A percentile compares a stretch with the other conserved stretches of the same genome.
These are phyloP conservation scores for Luehdorfia chinensis DNA, from an alignment of 1,140 invertebrate species.

Conservation along the genomic window DNA sequence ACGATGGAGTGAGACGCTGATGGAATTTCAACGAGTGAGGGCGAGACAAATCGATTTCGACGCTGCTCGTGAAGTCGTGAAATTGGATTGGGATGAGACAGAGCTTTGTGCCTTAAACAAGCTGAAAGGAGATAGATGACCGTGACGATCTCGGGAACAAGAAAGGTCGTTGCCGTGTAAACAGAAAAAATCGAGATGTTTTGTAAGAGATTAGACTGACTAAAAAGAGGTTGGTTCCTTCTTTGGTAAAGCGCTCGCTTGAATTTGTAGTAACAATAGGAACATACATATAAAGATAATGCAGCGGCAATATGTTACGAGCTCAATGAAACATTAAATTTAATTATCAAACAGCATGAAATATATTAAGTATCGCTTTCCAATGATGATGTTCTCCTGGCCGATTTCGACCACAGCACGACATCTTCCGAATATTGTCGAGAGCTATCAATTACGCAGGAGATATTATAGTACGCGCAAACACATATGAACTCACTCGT, in stretches of 20 bases:
- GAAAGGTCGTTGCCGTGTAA: slow-evolving; percentile 51
- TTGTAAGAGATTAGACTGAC: slow-evolving; percentile 45
- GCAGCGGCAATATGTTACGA: too few relatives aligned
- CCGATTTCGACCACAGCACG: too few relatives aligned
- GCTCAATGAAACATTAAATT: too few relatives aligned
- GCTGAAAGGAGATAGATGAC: slow-evolving; percentile 10
- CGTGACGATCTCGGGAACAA: slow-evolving; percentile 26
- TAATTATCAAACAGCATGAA: too few relatives aligned
- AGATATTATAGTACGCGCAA: too few relatives aligned
- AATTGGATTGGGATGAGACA: slow-evolving; percentile 51
- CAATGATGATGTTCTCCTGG: too few relatives aligned
- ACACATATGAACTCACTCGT: too few relatives aligned
- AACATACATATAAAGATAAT: not conserved
- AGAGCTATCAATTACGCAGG: too few relatives aligned
- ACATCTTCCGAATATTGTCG: too few relatives aligned
- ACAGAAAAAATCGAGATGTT: slow-evolving; percentile 49
- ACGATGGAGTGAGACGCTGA: slow-evolving; percentile 33
- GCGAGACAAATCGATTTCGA: slow-evolving; percentile 66
- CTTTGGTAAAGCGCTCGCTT: slow-evolving; percentile 19
- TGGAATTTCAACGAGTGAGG: slow-evolving; percentile 44
- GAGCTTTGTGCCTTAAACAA: slow-evolving; percentile 7
- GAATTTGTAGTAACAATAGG: slow-evolving; percentile 9
- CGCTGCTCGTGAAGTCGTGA: slow-evolving; percentile 42
- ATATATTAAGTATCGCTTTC: too few relatives aligned
- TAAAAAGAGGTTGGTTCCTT: slow-evolving; percentile 24